Conservation (phyloP, 2,113 vertebrate genomes). For the Ia io region DNA sequence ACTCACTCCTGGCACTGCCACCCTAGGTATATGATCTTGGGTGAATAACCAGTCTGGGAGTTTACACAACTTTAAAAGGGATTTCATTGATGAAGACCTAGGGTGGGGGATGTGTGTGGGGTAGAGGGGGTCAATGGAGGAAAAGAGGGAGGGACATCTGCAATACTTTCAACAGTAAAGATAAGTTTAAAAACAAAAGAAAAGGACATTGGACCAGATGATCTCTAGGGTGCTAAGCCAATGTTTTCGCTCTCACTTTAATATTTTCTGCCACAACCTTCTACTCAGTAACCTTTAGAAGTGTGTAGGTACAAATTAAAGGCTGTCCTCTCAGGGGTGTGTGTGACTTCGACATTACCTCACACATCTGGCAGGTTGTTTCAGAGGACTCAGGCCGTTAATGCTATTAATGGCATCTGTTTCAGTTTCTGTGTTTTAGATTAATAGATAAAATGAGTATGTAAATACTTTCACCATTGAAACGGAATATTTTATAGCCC, state of each 20-base stretch:
- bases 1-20: neutral
- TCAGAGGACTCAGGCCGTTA: neutral
- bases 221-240: neutral
- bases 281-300: neutral
- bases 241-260: neutral
- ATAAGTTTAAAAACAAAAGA: too few species aligned
- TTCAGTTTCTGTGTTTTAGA: neutral
- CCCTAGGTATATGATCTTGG: neutral
- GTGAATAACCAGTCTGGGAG: neutral
- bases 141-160: too few species aligned
- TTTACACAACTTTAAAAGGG: neutral
- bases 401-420: neutral
- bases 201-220: neutral
- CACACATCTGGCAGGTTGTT: neutral
- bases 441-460: neutral
- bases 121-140: too few species aligned
- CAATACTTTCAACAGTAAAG: too few species aligned
- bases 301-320: neutral
- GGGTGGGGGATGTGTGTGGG: too few species aligned
- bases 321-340: neutral
- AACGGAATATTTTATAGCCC: neutral
- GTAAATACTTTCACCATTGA: conserved; percentile 2
- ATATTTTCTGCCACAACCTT: neutral
- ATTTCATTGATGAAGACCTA: too few species aligned
- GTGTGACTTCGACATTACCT: neutral